Evolutionary conservation across 2,888 invertebrate species (phyloP).

Genomic region (Augochlorella aurata): DNA sequence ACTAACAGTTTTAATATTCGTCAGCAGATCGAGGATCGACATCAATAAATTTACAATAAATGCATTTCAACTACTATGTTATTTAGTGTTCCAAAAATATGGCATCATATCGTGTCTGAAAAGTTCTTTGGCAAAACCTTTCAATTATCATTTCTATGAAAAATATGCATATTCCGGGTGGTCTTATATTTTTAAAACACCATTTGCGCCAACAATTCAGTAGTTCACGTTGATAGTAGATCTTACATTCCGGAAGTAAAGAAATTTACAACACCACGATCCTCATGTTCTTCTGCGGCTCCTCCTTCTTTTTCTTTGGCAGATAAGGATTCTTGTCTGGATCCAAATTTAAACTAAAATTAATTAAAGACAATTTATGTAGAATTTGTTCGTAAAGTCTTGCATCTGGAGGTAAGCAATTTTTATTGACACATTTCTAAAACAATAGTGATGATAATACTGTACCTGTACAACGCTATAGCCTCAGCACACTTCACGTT

Average conservation of each 20-base stretch:
- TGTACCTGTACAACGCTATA: conserved; percentile 87
- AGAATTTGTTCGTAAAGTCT: not conserved
- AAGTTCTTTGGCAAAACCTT: not conserved
- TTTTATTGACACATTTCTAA: not conserved
- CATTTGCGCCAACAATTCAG: not conserved
- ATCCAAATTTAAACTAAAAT: conserved; percentile 89
- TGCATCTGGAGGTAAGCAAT: not conserved
- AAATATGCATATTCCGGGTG: not conserved
- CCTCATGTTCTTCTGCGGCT: conserved; percentile 71
- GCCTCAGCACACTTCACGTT: conserved; percentile 92
- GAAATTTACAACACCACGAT: conserved; percentile 72
- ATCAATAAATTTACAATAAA: not conserved
- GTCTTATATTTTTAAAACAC: not conserved
- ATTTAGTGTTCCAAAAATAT: not conserved
- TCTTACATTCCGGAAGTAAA: not conserved
- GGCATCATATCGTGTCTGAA: not conserved
- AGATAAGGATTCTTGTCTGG: conserved; percentile 91
- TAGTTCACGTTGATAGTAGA: not conserved
- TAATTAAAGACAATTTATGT: conserved; percentile 44
- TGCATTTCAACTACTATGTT: not conserved
- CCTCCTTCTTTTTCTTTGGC: conserved; percentile 88
- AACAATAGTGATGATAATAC: not conserved
- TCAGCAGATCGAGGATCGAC: not conserved
- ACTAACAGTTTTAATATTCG: not conserved
- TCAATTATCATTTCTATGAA: not conserved